These are phyloP conservation scores for Dendrolimus pini DNA, from an alignment of 2,888 invertebrate genomes.

Conservation along the genomic window DNA sequence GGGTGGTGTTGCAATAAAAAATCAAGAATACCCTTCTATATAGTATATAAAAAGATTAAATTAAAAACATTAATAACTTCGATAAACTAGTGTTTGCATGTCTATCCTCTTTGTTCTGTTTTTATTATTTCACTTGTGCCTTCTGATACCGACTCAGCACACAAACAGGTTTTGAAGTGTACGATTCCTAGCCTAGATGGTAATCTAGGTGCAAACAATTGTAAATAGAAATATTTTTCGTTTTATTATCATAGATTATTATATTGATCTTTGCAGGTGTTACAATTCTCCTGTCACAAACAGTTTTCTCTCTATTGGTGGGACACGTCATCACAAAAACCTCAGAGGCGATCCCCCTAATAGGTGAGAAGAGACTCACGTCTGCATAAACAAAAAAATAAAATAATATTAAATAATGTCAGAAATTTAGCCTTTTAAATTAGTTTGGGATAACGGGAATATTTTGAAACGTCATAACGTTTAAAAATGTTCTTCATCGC, in stretches of 20 bases:
- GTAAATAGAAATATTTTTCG: constrained; percentile 39
- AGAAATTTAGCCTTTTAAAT: constrained; percentile 35
- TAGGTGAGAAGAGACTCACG: constrained; percentile 83
- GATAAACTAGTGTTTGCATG: constrained; percentile 60
- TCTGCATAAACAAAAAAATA: constrained; percentile 26
- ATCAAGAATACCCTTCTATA: constrained; percentile 20
- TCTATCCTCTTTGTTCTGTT: constrained; percentile 57
- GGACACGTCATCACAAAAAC: constrained; percentile 99
- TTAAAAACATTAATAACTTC: background rate
- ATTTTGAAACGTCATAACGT: constrained; percentile 28
- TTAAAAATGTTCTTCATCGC: constrained; percentile 55
- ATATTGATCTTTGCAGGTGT: constrained; percentile 93
- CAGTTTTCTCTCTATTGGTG: constrained; percentile 99
- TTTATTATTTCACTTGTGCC: constrained; percentile 71
- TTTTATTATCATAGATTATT: constrained; percentile 49
- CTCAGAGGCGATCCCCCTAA: constrained; percentile 98
- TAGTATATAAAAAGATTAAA: constrained; percentile 1
- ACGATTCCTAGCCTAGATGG: constrained; percentile 31
- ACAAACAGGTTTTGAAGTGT: constrained; percentile 46
- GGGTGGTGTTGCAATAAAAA: constrained; percentile 43
- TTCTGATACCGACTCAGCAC: constrained; percentile 68
- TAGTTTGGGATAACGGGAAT: constrained; percentile 51
- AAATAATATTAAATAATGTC: constrained; percentile 25
- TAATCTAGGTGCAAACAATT: constrained; percentile 30
- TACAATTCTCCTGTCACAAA: constrained; percentile 99